phyloP scores from a whole-genome alignment of 2,888 invertebrate species.

The Cheilosia scutellata region DNA sequence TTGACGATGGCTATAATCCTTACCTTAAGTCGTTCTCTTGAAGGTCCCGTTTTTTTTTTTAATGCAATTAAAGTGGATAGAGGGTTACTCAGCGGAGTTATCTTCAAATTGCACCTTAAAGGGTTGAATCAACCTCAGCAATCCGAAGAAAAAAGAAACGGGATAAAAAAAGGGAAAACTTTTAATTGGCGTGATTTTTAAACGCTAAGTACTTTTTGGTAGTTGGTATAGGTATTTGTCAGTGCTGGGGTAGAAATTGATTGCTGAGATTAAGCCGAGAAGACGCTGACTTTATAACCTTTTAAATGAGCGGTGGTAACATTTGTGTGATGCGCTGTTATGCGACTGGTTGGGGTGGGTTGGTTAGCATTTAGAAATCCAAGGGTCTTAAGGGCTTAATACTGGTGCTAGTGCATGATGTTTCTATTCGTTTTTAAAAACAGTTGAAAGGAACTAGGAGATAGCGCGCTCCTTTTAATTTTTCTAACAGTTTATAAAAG shows the following conservation, averaged over 20 bases:
- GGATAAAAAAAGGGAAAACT: slow-evolving; percentile 48
- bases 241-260: slow-evolving; percentile 57
- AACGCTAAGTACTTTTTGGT: slow-evolving; percentile 68
- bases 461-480: too few species aligned
- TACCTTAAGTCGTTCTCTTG: slow-evolving; percentile 53
- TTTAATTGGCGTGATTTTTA: slow-evolving; percentile 76
- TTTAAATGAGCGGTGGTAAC: slow-evolving; percentile 23
- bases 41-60: slow-evolving; percentile 13
- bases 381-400: neutral
- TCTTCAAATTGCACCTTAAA: slow-evolving; percentile 69
- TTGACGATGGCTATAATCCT: slow-evolving; percentile 57
- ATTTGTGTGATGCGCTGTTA: neutral
- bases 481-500: too few species aligned
- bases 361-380: neutral
- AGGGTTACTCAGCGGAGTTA: slow-evolving; percentile 39
- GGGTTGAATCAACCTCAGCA: slow-evolving; percentile 62
- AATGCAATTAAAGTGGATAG: slow-evolving; percentile 69
- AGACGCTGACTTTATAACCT: slow-evolving; percentile 39
- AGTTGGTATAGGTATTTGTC: slow-evolving; percentile 54
- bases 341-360: too few species aligned
- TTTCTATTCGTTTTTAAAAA: neutral
- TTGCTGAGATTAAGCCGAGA: slow-evolving; percentile 59
- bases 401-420: too few species aligned
- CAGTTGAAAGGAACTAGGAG: neutral
- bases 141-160: slow-evolving; percentile 7